Conservation (phyloP, 2,797 vertebrate species). For the Xenops minutus region DNA sequence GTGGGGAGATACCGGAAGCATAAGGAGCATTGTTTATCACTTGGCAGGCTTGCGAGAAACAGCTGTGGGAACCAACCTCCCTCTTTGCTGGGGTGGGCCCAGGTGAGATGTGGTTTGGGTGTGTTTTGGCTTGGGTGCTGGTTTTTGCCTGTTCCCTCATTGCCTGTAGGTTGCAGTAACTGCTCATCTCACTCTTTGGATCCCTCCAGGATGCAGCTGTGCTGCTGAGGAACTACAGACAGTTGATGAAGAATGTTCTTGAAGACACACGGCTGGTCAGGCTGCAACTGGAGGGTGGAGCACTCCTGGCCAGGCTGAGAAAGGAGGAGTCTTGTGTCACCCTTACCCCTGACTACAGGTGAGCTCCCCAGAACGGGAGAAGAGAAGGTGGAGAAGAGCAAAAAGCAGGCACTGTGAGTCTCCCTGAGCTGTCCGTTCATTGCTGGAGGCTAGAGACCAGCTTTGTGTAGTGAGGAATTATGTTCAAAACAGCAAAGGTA, state of each 20-base stretch:
- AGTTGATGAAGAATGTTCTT: conserved; percentile 84
- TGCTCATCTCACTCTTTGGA: background rate
- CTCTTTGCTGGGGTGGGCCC: background rate
- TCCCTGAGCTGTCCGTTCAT: rapidly evolving
- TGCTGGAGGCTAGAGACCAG: background rate
- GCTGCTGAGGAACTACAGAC: conserved; percentile 75
- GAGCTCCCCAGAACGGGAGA: background rate
- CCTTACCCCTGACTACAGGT: conserved; percentile 83
- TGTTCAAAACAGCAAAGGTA: background rate
- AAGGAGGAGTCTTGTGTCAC: conserved; percentile 80
- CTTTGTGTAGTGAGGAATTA: background rate
- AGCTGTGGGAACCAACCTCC: background rate
- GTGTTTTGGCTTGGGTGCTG: background rate
- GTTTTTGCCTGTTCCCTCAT: background rate
- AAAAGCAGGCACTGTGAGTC: background rate
- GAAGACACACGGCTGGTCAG: conserved; percentile 82
- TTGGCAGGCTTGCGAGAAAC: background rate
- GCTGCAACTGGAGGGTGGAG: conserved; percentile 88
- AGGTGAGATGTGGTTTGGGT: background rate
- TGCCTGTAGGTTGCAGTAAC: background rate
- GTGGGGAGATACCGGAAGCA: rapidly evolving
- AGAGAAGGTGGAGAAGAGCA: background rate
- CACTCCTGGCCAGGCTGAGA: conserved; percentile 81
- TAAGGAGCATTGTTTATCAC: background rate
- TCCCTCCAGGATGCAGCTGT: conserved; percentile 80